These are phyloP conservation scores for Leontopithecus rosalia DNA, from an alignment of 2,797 vertebrate species.

Conservation along the genomic window DNA sequence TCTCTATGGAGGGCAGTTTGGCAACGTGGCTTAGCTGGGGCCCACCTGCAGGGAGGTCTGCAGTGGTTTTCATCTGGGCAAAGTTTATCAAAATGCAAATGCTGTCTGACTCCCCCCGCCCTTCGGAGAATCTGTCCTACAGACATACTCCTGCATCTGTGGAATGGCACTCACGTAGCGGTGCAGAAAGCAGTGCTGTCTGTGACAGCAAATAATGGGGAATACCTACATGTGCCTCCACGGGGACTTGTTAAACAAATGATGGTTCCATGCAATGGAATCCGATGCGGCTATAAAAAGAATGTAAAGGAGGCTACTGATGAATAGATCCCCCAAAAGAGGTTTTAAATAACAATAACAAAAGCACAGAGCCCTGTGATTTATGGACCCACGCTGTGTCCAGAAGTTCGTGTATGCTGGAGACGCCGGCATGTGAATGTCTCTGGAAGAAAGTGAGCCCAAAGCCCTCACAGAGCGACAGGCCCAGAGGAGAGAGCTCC, in stretches of 20 bases:
- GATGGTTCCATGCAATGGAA: not conserved
- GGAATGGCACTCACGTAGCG: rapidly evolving
- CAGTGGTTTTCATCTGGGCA: not conserved
- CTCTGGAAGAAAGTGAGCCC: not conserved
- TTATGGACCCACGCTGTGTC: no score
- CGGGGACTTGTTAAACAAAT: not conserved
- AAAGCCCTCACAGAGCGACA: not conserved
- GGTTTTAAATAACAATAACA: not conserved
- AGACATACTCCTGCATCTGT: rapidly evolving
- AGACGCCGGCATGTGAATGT: not conserved
- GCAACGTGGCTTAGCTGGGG: not conserved
- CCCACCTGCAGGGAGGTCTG: not conserved
- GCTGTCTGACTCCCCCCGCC: not conserved
- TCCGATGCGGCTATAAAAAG: not conserved
- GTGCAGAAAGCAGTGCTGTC: not conserved
- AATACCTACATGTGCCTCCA: not conserved
- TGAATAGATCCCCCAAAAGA: not conserved
- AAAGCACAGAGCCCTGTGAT: not conserved
- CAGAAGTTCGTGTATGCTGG: not conserved
- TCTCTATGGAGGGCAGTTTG: rapidly evolving
- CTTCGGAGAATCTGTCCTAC: not conserved
- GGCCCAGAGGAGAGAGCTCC: not conserved
- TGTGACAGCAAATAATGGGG: not conserved
- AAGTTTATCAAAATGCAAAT: not conserved
- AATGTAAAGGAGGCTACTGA: not conserved